Evolutionary conservation across 2,113 vertebrate genomes (phyloP), one percentile per base, ranked within the genome.

Genomic region (Eulacestoma nigropectus): DNA sequence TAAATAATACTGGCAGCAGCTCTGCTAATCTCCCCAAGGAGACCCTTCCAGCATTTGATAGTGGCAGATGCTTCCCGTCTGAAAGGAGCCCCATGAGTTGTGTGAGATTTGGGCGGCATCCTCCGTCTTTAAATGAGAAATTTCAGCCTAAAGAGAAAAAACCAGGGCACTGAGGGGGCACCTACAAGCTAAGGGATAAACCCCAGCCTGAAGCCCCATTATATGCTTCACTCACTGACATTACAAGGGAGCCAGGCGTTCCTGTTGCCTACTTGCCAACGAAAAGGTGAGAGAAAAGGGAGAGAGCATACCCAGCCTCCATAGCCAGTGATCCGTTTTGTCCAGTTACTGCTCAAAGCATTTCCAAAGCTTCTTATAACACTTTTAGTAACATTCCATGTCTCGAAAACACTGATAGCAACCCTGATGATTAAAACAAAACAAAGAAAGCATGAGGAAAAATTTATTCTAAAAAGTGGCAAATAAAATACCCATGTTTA

Each of bases 381-480:
- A 92, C 90, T 96, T 91, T 32, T 97, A 76, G 94, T 89, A 85
- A 89, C 29, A 64, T 62, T 93, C 93, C 96, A 81, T 6, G 62
- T 95, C 80, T 96, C 96, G 88, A 92, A 97, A 95, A 96, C 87
- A 89, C 88, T 95, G 93, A 94, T 17, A 42, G 94, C 86, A 72
- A 95, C 88, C 70, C 97, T 98, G 87, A 64, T 70, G 84, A 95
- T 82, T 59, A 35, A 91, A 75, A 73, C n/a, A 64, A 41, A 87
- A 74, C n/a, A 63, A 47, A n/a, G 13, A 16, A 44, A 52, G 4
- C 11, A 27, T 2, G 7, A 20, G n/a, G 26, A 42, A 74, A 90
- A 37, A 50, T 39, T 67, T 42, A 77, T 50, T 90, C 30, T 42
- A 65, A 57, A 65, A 73, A 59, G 4, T 29, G 56, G 11, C 33